Base-by-base conservation (phyloP, 2,888 invertebrate genomes). In the Carterocephalus palaemon region DNA sequence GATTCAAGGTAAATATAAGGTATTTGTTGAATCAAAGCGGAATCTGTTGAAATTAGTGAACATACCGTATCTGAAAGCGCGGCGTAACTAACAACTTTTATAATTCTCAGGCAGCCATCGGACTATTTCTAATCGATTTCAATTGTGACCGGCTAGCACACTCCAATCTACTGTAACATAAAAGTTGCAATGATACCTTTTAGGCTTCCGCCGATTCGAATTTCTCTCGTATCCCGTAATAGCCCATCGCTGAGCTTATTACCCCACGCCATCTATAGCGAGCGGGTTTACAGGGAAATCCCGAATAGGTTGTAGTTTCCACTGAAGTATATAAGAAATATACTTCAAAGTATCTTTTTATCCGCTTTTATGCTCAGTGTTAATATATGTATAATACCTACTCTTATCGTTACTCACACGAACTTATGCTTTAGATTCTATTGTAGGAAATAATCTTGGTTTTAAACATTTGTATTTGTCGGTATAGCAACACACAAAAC, bases 201-300 rank as follows among this genome's bases (percentile, higher is more conserved):
- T 68, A 73, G 70, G 68, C 67, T 67, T 54, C 65, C 57, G 59
- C 52, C 68, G 71, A 73, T 76, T 75, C 74, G 81, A 80, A 79
- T 80, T 76, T 82, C 75, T 75, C 75, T 59, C 69, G 66, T 61
- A 73, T 64, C 62, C 59, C 65, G 72, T 85, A 85, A 85, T 85
- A 84, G 84, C 73, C 83, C 77, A 77, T 80, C 78, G 73, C 65
- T 67, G 77, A 81, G 85, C 84, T 84, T 85, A 85, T 85, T 85
- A 84, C 77, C 67, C 67, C 74, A 67, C 79, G 75, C 81, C 76
- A 81, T 79, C 84, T 78, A 85, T 86, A 84, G 86, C 85, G 78
- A 74, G 70, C 74, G 84, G 85, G 84, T 86, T 84, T 85, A 66
- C 73, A 76, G 69, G 78, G 69, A 84, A 82, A 85, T 84, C 80